Base-by-base conservation (phyloP, 1,140 invertebrate genomes). In the Pemphigus obesinymphae region DNA sequence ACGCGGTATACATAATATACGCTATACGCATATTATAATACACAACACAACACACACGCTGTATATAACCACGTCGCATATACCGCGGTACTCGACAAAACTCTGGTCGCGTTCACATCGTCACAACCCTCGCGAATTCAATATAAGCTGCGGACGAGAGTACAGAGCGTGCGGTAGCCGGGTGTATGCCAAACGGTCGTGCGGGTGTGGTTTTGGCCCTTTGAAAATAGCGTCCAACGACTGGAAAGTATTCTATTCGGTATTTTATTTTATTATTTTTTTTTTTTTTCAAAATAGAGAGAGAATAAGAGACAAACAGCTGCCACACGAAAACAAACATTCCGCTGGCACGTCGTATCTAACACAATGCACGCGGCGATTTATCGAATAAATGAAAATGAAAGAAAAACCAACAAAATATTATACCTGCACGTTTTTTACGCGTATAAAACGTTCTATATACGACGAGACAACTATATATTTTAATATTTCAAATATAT, bases 141-240 rank as follows among this genome's bases (percentile, higher is more conserved):
- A 3, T 50, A 50, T 50, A 50, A 0, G 48, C 15, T 50, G 15
- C 48, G 17, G 48, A 4, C 48, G 48, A 50, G 31, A 3, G 17
- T n/a, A n/a, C n/a, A n/a, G 31, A 37, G 8, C 10, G 17, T 31
- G 31, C 3, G 63, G 26, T 61, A n/a, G n/a, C n/a, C n/a, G 23
- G 7, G 40, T 26, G 34, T 45, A 10, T 31, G 29, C 70, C 3
- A 53, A 48, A 48, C 23, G n/a, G 29, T n/a, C n/a, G 23, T 43
- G 40, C 70, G 70, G 70, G 43, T 73, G 43, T 73, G 48, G 20
- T 45, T 73, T 73, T 45, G 29, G 48, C 23, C n/a, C n/a, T 48
- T 40, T 73, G 40, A 73, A n/a, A n/a, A 45, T 26, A 53, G 8
- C 43, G 5, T 73, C 40, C 48, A 48, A 73, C 43, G 70, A 48